Evolutionary conservation across 2,113 vertebrate species (phyloP).

Genomic region (Callithrix jacchus): DNA sequence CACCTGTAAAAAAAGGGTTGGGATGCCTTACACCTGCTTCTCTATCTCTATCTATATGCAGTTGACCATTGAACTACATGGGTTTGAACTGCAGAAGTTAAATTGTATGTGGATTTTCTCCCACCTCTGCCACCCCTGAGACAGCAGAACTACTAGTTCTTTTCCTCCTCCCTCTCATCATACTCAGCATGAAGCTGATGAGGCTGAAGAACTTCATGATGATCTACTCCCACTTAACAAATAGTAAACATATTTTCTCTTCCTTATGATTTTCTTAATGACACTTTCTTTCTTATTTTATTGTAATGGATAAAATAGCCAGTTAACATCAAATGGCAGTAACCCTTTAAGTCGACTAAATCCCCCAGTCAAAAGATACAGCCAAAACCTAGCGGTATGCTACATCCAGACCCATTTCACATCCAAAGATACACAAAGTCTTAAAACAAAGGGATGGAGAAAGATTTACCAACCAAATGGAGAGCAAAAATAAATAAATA

Average conservation of each 20-base stretch:
- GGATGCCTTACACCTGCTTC: neutral
- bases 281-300: neutral
- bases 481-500: no score
- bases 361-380: no score
- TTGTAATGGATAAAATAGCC: no score
- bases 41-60: neutral
- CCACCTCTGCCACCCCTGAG: neutral
- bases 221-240: neutral
- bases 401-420: no score
- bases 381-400: no score
- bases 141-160: neutral
- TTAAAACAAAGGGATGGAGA: no score
- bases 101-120: neutral
- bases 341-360: no score
- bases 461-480: no score
- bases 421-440: no score
- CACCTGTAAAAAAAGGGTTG: neutral
- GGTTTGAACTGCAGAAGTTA: neutral
- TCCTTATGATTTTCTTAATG: neutral
- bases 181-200: neutral
- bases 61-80: neutral
- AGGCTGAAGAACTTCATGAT: neutral
- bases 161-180: neutral
- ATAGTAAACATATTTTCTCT: neutral
- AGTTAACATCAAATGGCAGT: no score